A percentile compares a stretch with the other conserved stretches of the same genome.
These are phyloP conservation scores for Leptopilina myrica DNA, from an alignment of 2,888 invertebrate species.

Conservation along the genomic window DNA sequence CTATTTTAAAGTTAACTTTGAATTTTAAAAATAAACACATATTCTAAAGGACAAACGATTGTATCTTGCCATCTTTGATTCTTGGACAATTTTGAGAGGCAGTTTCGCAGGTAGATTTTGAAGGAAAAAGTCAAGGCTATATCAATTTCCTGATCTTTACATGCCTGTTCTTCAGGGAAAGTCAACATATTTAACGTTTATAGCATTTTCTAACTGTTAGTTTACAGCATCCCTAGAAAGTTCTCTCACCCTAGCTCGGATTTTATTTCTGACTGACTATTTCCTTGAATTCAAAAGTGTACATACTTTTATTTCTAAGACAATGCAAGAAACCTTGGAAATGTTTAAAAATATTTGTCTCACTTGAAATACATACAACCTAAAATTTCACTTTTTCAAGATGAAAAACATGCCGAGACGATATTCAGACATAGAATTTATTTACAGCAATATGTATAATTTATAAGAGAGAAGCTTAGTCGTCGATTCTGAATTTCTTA, in stretches of 20 bases:
- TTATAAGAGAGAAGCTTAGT: conserved; percentile 25
- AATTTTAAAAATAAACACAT: background rate
- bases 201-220: conserved; percentile 13
- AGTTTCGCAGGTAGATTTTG: conserved; percentile 29
- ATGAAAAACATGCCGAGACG: conserved; percentile 5
- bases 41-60: background rate
- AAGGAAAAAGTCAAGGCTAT: conserved; percentile 32
- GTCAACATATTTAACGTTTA: conserved; percentile 1
- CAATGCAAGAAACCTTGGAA: background rate
- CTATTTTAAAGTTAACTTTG: background rate
- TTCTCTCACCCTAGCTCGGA: background rate
- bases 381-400: background rate
- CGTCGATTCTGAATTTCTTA: conserved; percentile 19
- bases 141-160: conserved; percentile 32
- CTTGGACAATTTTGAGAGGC: background rate
- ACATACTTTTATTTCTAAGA: background rate
- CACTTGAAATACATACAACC: background rate
- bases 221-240: conserved; percentile 22
- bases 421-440: conserved; percentile 28
- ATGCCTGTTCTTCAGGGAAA: conserved; percentile 12
- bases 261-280: background rate
- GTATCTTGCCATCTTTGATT: conserved; percentile 30
- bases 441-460: conserved; percentile 30
- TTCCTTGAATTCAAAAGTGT: background rate
- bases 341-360: conserved; percentile 1